Percentiles rank a stretch among this genome's conserved stretches.
Conservation (phyloP, 2,113 vertebrate genomes). For the Rhegmatorhina hoffmannsi region DNA sequence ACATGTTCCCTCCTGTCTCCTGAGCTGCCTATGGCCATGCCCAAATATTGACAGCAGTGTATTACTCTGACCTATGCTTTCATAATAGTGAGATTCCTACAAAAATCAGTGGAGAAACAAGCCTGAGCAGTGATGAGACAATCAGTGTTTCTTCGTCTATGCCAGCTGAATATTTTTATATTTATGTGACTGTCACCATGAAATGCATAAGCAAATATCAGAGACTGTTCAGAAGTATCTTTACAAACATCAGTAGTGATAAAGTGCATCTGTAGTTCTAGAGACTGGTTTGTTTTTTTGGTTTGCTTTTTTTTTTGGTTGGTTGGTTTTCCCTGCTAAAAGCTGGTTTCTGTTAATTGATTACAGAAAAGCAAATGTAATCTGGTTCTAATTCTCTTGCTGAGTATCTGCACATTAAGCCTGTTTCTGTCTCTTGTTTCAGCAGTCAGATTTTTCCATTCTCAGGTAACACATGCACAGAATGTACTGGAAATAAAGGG, state of each 20-base stretch:
- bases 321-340: not conserved
- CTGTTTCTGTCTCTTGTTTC: not conserved
- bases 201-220: not conserved
- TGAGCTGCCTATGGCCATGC: not conserved
- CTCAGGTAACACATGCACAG: not conserved
- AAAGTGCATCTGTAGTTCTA: not conserved
- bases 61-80: not conserved
- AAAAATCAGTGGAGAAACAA: not conserved
- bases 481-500: not conserved
- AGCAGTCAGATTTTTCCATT: not conserved
- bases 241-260: not conserved
- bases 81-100: not conserved
- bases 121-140: not conserved
- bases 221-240: not conserved
- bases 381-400: not conserved
- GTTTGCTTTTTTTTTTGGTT: too few relatives aligned
- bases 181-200: not conserved
- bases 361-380: not conserved
- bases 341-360: not conserved
- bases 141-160: not conserved
- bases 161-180: not conserved
- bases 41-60: not conserved
- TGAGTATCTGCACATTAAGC: not conserved
- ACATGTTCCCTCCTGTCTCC: not conserved
- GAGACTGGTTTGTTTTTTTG: not conserved